Evolutionary conservation across 92 coral and sea anemone species (phyloP), one percentile per base, ranked within the genome.

Genomic region (Nematostella vectensis): DNA sequence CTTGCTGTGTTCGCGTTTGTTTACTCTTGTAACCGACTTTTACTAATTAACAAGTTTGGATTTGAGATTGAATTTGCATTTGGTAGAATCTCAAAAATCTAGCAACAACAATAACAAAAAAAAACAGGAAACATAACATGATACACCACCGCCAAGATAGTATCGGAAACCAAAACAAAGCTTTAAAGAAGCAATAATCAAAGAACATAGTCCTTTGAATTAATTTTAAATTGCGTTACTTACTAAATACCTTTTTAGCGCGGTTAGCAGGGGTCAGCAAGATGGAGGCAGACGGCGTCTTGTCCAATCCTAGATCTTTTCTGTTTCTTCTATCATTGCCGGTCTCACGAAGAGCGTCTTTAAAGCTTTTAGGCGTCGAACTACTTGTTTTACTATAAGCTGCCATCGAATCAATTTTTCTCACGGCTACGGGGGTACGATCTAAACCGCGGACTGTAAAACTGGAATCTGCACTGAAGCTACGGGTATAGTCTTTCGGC

Each of bases 321-420:
- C 72, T 71, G 17, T 31, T 65, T 61, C 79, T 54, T 57, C 94
- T 64, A 12, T 81, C 83, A 80, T 84, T 84, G 12, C 94, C 94
- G 15, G 59, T 60, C 11, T 69, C 79, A 9, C 40, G 33, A 25
- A 84, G 58, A 33, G 94, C 94, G 21, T 77, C 79, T 21, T 74
- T 54, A 54, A 63, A 84, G 18, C 59, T 57, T 38, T 61, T 84
- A 43, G 94, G 94, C 3, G 87, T 84, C 24, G 78, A 69, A 31
- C 47, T 54, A 40, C 50, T 53, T 4, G 54, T 25, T 13, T 33
- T 23, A 11, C 45, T 51, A 25, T 40, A 58, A 3, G 31, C 60
- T 36, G 53, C 36, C 31, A 31, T 75, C 17, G 19, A 20, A 0
- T 58, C 58, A 29, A 59, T 19, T 15, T 79, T 54, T 23, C 54